phyloP scores from a whole-genome alignment of 35 echinoderm and acorn worm species.

The Holothuria glaberrima region DNA sequence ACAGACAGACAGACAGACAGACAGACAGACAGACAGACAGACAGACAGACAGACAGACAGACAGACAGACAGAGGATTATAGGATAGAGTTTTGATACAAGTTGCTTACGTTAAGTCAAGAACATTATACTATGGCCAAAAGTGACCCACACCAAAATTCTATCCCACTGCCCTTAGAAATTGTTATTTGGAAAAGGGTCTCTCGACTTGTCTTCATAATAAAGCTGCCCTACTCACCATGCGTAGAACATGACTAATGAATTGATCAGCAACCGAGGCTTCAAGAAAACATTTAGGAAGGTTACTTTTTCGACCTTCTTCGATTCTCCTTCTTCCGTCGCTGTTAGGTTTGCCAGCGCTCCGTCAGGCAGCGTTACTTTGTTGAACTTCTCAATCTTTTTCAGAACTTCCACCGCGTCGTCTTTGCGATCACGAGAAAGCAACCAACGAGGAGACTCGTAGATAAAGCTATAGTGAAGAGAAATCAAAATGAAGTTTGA shows the following conservation, averaged over 20 bases:
- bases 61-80: no score
- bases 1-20: slow-evolving; percentile 12
- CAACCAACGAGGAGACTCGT: slow-evolving; percentile 81
- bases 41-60: no score
- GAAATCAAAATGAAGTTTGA: not conserved
- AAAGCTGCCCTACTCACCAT: slow-evolving; percentile 70
- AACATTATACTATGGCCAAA: no score
- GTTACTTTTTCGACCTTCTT: slow-evolving; percentile 5
- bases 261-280: slow-evolving; percentile 57
- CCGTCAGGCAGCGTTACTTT: slow-evolving; percentile 39
- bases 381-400: slow-evolving; percentile 79
- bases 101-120: no score
- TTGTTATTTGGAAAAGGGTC: not conserved
- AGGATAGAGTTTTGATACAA: no score
- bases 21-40: slow-evolving; percentile 4
- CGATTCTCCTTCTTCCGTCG: not conserved
- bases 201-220: no score
- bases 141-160: no score
- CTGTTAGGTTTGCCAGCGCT: slow-evolving; percentile 23
- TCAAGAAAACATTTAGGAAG: slow-evolving; percentile 52
- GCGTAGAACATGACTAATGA: slow-evolving; percentile 70
- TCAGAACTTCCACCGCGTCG: slow-evolving; percentile 58
- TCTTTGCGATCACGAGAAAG: slow-evolving; percentile 44
- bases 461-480: slow-evolving; percentile 28
- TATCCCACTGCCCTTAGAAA: not conserved